Conservation (phyloP, 1,140 invertebrate genomes). For the Phymastichus coffea region DNA sequence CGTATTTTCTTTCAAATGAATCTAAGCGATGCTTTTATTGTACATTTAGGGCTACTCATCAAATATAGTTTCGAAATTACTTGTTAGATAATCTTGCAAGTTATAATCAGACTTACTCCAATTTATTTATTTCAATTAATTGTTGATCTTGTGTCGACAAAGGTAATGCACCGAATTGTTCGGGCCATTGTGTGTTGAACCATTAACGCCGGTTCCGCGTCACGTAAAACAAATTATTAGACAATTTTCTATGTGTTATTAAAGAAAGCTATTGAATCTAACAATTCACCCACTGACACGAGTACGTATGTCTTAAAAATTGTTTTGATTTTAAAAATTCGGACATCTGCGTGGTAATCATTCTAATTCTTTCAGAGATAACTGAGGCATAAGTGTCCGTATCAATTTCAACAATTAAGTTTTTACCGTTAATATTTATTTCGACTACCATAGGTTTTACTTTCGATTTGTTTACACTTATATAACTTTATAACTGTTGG, state of each 20-base stretch:
- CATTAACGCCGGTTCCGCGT: not conserved
- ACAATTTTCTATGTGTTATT: not conserved
- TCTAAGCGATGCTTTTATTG: slow-evolving; percentile 7
- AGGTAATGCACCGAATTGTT: not conserved
- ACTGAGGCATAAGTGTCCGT: not conserved
- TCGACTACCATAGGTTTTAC: not conserved
- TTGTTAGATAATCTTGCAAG: slow-evolving; percentile 1
- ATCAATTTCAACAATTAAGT: not conserved
- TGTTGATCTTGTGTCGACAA: not conserved
- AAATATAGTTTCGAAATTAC: not conserved
- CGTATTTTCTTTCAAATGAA: slow-evolving; percentile 12
- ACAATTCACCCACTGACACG: not conserved
- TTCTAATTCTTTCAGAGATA: too few species aligned
- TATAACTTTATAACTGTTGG: not conserved
- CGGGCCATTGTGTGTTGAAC: not conserved
- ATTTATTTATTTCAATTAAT: not conserved
- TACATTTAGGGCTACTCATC: not conserved
- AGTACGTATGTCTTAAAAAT: not conserved
- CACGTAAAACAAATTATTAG: not conserved
- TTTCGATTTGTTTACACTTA: not conserved
- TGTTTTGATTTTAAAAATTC: too few species aligned
- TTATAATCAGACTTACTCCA: too few species aligned
- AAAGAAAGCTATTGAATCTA: not conserved
- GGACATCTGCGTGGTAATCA: too few species aligned
- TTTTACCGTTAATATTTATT: not conserved